Percentiles rank a stretch among this genome's conserved stretches.
phyloP scores from a whole-genome alignment of 2,113 vertebrate genomes.

The Saccopteryx leptura region DNA sequence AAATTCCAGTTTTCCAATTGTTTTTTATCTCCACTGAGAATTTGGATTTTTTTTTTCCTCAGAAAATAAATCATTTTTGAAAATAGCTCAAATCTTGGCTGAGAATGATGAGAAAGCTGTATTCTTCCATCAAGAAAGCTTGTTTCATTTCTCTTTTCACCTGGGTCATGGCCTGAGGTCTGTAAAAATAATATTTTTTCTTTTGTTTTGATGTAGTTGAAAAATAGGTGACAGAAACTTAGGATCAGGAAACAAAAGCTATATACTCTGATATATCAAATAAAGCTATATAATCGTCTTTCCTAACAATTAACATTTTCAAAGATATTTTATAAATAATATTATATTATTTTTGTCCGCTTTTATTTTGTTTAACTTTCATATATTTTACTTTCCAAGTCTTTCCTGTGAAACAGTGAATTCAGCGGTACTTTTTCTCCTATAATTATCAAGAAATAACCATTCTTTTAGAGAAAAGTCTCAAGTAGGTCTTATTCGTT shows the following conservation, averaged over 20 bases:
- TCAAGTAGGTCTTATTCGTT: neutral
- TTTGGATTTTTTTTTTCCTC: neutral
- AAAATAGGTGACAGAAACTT: constrained; percentile 10
- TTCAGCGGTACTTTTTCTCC: neutral
- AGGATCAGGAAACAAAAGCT: constrained; percentile 18
- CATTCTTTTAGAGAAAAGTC: neutral
- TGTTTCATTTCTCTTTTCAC: constrained; percentile 77
- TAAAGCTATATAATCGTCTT: constrained; percentile 54
- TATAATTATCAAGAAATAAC: constrained; percentile 50
- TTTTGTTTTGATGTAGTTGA: constrained; percentile 59
- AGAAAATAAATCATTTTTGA: constrained; percentile 68
- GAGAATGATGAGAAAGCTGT: constrained; percentile 70
- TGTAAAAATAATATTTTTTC: constrained; percentile 58
- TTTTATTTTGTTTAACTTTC: constrained; percentile 22
- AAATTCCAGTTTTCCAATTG: constrained; percentile 44
- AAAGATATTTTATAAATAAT: neutral
- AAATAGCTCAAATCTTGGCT: constrained; percentile 65
- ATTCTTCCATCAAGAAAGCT: constrained; percentile 66
- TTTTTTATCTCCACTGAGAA: constrained; percentile 50
- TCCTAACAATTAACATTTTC: neutral
- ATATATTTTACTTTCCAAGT: neutral
- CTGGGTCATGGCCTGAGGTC: constrained; percentile 62
- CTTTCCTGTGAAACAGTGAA: constrained; percentile 3
- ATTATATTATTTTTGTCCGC: neutral
- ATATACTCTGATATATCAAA: neutral